A percentile compares a stretch with the other conserved stretches of the same genome.
Evolutionary conservation across 2,888 invertebrate species (phyloP).

Genomic region (Aspidiotus rigidus): DNA sequence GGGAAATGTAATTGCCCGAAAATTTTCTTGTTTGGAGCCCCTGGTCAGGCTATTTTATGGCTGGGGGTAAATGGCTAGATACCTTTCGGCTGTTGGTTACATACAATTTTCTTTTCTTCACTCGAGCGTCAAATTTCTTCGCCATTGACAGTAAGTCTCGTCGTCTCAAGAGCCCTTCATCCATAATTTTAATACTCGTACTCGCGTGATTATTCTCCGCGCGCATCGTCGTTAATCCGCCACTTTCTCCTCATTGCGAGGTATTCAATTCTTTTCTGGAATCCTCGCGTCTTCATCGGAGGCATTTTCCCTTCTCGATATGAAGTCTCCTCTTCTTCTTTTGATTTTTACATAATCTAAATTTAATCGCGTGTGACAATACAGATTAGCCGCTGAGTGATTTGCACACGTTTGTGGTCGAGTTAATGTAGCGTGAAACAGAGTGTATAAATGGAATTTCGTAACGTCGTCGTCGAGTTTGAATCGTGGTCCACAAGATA

Average conservation of each 20-base stretch:
- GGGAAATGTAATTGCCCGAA: too few species aligned
- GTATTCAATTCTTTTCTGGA: background rate
- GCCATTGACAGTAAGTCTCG: too few species aligned
- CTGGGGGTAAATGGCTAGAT: too few species aligned
- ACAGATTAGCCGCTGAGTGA: constrained; percentile 15
- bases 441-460: constrained; percentile 6
- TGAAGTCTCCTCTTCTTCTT: background rate
- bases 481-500: too few species aligned
- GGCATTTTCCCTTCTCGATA: background rate
- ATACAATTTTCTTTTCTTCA: too few species aligned
- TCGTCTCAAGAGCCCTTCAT: too few species aligned
- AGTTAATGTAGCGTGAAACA: constrained; percentile 22
- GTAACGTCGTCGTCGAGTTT: background rate
- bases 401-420: constrained; percentile 15
- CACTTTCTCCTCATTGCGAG: background rate
- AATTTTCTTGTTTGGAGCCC: too few species aligned
- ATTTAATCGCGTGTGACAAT: constrained; percentile 26
- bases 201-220: constrained; percentile 1
- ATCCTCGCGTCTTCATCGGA: background rate
- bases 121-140: too few species aligned
- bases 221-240: background rate
- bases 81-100: too few species aligned
- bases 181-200: background rate
- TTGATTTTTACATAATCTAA: constrained; percentile 23
- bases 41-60: too few species aligned